phyloP scores from a whole-genome alignment of 2,797 vertebrate species.

The Poliocrania exsul region DNA sequence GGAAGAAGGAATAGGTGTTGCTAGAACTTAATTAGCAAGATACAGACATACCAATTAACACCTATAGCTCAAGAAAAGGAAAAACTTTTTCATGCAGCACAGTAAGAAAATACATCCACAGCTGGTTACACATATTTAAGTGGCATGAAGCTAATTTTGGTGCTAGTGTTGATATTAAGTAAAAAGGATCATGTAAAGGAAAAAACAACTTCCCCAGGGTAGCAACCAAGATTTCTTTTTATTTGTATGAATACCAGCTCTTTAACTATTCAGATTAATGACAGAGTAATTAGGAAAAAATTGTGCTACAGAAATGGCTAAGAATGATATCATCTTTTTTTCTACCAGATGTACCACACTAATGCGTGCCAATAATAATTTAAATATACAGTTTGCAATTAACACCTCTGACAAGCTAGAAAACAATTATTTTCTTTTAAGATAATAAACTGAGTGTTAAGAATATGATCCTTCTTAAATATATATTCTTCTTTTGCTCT shows the following conservation, averaged over 20 bases:
- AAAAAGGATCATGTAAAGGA: constrained; percentile 35
- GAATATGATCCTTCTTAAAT: background rate
- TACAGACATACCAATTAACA: constrained; percentile 89
- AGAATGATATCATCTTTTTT: constrained; percentile 31
- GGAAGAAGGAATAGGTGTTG: constrained; percentile 80
- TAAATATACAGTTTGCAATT: constrained; percentile 45
- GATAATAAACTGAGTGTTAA: background rate
- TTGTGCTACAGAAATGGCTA: constrained; percentile 1
- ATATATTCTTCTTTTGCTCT: background rate
- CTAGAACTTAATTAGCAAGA: constrained; percentile 86
- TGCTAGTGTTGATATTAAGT: constrained; percentile 62
- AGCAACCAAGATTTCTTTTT: constrained; percentile 24
- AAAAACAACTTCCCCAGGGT: background rate
- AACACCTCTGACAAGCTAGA: constrained; percentile 29
- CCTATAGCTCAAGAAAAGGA: constrained; percentile 70
- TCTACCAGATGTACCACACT: constrained; percentile 19
- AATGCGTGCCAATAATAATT: constrained; percentile 35
- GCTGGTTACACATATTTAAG: constrained; percentile 75
- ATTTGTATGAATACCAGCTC: constrained; percentile 1
- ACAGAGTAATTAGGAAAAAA: constrained; percentile 34
- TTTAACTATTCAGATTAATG: constrained; percentile 49
- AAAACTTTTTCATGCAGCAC: constrained; percentile 47
- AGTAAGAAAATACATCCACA: constrained; percentile 76
- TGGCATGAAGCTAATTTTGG: constrained; percentile 59
- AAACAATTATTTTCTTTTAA: constrained; percentile 47